phyloP scores from a whole-genome alignment of 1,140 invertebrate genomes.

The Harpegnathos saltator region DNA sequence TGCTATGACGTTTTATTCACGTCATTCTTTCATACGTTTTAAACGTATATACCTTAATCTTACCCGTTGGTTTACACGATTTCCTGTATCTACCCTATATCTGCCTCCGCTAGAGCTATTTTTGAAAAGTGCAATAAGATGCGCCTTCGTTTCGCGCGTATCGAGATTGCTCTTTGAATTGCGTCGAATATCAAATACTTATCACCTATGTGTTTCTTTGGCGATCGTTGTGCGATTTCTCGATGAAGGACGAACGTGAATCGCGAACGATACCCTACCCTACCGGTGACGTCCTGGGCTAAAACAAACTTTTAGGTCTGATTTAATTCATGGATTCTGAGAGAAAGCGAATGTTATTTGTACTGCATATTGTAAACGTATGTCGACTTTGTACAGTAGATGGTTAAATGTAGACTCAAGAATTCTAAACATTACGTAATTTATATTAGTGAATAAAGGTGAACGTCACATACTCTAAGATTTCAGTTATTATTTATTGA shows the following conservation, averaged over 20 bases:
- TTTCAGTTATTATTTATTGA: no score
- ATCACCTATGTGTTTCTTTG: slow-evolving; percentile 27
- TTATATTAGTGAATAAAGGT: slow-evolving; percentile 82
- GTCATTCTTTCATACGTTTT: slow-evolving; percentile 40
- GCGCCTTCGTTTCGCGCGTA: no score
- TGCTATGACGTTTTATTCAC: slow-evolving; percentile 8
- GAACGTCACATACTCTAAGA: slow-evolving; percentile 62
- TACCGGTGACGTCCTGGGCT: not conserved
- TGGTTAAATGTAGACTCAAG: slow-evolving; percentile 76
- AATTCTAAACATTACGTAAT: slow-evolving; percentile 78
- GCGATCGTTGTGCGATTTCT: slow-evolving; percentile 21
- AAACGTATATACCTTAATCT: slow-evolving; percentile 15
- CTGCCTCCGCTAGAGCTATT: slow-evolving; percentile 37
- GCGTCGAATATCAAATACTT: slow-evolving; percentile 42
- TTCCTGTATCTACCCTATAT: slow-evolving; percentile 23
- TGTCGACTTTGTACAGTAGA: slow-evolving; percentile 80
- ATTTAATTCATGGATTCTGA: slow-evolving; percentile 39
- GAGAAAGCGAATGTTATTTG: slow-evolving; percentile 62
- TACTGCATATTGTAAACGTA: slow-evolving; percentile 69
- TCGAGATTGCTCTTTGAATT: slow-evolving; percentile 8
- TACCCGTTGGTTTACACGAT: not conserved
- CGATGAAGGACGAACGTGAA: not conserved
- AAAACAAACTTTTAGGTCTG: slow-evolving; percentile 32
- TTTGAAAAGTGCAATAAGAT: slow-evolving; percentile 19
- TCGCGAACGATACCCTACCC: slow-evolving; percentile 1